Evolutionary conservation across 2,797 vertebrate species (phyloP), one percentile per base, ranked within the genome.

Genomic region (Merluccius polli): DNA sequence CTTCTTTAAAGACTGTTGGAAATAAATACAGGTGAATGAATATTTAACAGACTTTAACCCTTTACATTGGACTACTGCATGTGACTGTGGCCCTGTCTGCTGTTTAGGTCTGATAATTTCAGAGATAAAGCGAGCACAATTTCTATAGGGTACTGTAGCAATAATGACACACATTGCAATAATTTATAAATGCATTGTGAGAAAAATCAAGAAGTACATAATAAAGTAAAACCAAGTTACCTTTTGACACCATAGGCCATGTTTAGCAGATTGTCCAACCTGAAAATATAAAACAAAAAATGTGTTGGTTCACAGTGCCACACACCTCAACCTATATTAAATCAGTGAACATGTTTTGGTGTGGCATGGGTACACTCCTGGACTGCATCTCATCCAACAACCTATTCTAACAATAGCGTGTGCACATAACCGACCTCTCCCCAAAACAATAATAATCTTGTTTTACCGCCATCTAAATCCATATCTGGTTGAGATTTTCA

Each of bases 231-330:
- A 75, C 76, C 31, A 4, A 78, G 76, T 94, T 97, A 98, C 98
- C 98, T 99, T 95, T 98, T 99, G 81, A 99, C 97, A 92, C 97
- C 98, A 84, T 98, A 99, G 88, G 97, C 98, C 97, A 99, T 98
- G 93, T 98, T 99, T 89, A 99, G 96, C 93, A 99, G 94, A 95
- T 98, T 99, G 93, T 99, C 98, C 96, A 99, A 94, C 95, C 98
- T 98, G 92, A 89, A 95, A 95, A 90, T 72, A 86, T 78, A 75
- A 87, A 70, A 93, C n/a, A 92, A 71, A 27, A 41, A 18, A 69
- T 2, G 8, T 2, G 15, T 31, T 30, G 12, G 16, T 30, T 30
- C 67, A 30, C 67, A 30, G 10, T 76, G 27, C 5, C 48, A 52
- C 48, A 21, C 48, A 52, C 48, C 81, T 85, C 79, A 75, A 84